phyloP scores from a whole-genome alignment of 2,797 vertebrate species.

The Carduelis carduelis region DNA sequence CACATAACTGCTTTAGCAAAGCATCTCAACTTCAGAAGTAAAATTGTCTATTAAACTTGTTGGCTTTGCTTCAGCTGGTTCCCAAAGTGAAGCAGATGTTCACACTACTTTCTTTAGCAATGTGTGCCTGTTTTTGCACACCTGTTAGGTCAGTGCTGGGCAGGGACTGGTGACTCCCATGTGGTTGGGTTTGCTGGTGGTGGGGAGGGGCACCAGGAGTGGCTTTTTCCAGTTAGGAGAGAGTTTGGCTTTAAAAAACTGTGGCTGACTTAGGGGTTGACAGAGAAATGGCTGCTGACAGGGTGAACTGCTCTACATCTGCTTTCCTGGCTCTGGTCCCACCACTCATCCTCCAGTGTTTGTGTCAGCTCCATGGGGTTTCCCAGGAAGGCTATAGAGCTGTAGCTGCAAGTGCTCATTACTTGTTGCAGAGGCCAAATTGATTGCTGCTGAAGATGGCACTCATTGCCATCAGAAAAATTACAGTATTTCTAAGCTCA shows the following conservation, averaged over 20 bases:
- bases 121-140: not conserved
- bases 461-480: not conserved
- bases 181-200: accelerated
- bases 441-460: not conserved
- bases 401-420: not conserved
- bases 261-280: accelerated
- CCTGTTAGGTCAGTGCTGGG: not conserved
- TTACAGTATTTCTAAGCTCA: not conserved
- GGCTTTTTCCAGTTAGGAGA: not conserved
- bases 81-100: not conserved
- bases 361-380: accelerated
- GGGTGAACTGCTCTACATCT: not conserved
- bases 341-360: not conserved
- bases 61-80: not conserved
- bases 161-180: accelerated
- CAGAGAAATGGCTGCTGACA: not conserved
- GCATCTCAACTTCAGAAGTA: not conserved
- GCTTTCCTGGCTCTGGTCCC: not conserved
- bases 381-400: not conserved
- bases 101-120: not conserved
- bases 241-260: not conserved
- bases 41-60: not conserved
- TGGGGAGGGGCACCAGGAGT: not conserved
- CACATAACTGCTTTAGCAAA: not conserved
- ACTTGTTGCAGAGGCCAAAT: not conserved